Evolutionary conservation across 2,888 invertebrate genomes (phyloP).

Genomic region (Acanthococcus lagerstroemiae): DNA sequence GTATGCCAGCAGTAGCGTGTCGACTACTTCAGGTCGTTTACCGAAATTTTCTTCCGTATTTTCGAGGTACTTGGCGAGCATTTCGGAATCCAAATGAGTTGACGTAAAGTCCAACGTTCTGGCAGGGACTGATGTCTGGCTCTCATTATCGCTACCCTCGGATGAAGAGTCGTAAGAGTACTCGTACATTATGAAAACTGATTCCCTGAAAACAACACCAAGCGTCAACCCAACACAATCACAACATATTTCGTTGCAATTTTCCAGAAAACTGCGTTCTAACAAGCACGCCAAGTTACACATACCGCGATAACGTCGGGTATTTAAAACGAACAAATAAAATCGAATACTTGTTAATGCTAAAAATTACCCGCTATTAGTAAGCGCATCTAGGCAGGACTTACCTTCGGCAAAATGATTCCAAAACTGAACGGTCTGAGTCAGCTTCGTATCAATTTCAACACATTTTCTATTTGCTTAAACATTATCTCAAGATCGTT

Average conservation of each 20-base stretch:
- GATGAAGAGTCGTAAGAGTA: slow-evolving; percentile 45
- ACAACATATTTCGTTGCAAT: not conserved
- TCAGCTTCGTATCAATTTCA: too few species aligned
- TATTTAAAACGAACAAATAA: too few species aligned
- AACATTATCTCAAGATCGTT: too few species aligned
- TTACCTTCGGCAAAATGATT: not conserved
- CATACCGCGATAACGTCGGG: too few species aligned
- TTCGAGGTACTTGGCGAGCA: slow-evolving; percentile 53
- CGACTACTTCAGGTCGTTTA: slow-evolving; percentile 50
- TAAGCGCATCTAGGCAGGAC: too few species aligned
- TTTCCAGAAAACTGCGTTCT: not conserved
- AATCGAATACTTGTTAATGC: too few species aligned
- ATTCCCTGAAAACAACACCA: not conserved
- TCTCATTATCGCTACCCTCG: slow-evolving; percentile 72
- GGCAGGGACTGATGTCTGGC: slow-evolving; percentile 45
- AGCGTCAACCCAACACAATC: not conserved
- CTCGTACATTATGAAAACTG: slow-evolving; percentile 34
- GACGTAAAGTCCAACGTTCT: slow-evolving; percentile 63
- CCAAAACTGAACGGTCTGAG: not conserved
- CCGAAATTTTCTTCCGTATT: slow-evolving; percentile 47
- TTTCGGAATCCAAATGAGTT: slow-evolving; percentile 50
- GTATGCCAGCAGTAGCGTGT: slow-evolving; percentile 72
- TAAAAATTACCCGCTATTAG: too few species aligned
- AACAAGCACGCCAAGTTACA: too few species aligned
- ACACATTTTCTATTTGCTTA: too few species aligned